These are phyloP conservation scores for Ophraella communa DNA, from an alignment of 2,888 invertebrate genomes.

Conservation along the genomic window DNA sequence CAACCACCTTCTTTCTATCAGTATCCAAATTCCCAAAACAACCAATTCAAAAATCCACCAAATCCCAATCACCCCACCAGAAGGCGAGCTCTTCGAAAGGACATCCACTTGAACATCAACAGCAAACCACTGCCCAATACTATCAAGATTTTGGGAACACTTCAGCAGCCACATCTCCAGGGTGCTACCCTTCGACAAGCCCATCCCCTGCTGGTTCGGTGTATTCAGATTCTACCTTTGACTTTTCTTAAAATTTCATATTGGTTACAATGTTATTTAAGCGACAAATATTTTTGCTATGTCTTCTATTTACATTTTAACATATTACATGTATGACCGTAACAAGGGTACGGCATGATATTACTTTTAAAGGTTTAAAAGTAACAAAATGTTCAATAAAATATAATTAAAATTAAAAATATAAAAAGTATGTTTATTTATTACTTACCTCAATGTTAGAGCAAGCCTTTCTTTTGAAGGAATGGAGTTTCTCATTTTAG, in stretches of 20 bases:
- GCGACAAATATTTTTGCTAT: too few species aligned
- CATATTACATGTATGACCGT: too few species aligned
- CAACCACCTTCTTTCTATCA: slow-evolving; percentile 1
- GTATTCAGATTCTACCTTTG: neutral
- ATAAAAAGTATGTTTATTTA: too few species aligned
- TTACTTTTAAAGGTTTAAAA: too few species aligned
- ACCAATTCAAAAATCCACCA: slow-evolving; percentile 5
- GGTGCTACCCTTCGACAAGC: neutral
- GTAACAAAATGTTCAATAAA: too few species aligned
- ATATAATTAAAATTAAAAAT: too few species aligned
- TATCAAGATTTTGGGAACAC: slow-evolving; percentile 1
- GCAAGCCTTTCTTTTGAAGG: neutral
- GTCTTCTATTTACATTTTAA: too few species aligned
- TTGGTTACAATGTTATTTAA: too few species aligned
- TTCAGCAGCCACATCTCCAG: slow-evolving; percentile 7
- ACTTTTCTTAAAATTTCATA: too few species aligned
- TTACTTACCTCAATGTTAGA: too few species aligned
- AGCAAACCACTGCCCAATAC: slow-evolving; percentile 14
- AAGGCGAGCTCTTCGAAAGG: slow-evolving; percentile 10
- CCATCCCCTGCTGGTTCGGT: slow-evolving; percentile 4
- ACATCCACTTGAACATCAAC: slow-evolving; percentile 12
- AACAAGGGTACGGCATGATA: too few species aligned
- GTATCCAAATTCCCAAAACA: slow-evolving; percentile 8
- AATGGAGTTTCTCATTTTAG: slow-evolving; percentile 17
- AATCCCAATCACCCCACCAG: slow-evolving; percentile 14